Base-by-base conservation (phyloP, 2,888 invertebrate genomes). In the Timema podura region DNA sequence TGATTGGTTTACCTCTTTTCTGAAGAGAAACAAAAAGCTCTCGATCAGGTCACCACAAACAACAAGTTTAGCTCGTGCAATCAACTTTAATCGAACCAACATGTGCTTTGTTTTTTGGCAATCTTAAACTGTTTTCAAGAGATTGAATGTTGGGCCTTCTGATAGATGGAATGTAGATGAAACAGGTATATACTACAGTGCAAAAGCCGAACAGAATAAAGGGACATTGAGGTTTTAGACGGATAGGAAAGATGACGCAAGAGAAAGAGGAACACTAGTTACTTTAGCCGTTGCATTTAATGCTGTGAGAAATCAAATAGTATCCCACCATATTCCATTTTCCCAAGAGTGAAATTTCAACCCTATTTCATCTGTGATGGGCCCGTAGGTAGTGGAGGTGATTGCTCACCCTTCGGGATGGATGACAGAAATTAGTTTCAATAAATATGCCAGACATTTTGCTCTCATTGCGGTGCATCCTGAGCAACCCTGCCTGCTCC, bases 61-160 rank as follows among this genome's bases (percentile, higher is more conserved):
- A 7, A 79, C 77, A 0, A 78, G 77, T 64, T 69, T 77, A 16
- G 74, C 77, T 13, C 59, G 77, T 68, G 75, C 75, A 1, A 74
- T 75, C 6, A 73, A 72, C 64, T 79, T 79, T 70, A 78, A 78
- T 69, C 46, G 69, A 66, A 68, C 61, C 7, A 77, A 76, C 71
- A 80, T 86, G n/a, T 65, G 81, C 85, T 71, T 85, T 86, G 0
- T 84, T 85, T 54, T 83, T 87, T 67, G 61, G 67, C 45, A 71
- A 71, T 49, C 61, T 71, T 15, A 54, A 30, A n/a, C n/a, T n/a
- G 70, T 70, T 48, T 67, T 67, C 10, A 61, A 70, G 6, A 44
- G 48, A 47, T 54, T 59, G 47, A 67, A 67, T 44, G 48, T 70
- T 48, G 30, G 2, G 0, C 48, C 67, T n/a, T n/a, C n/a, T 47